Conservation (phyloP, 2,113 vertebrate species). For the Gnathonemus echidnorhynchus region DNA sequence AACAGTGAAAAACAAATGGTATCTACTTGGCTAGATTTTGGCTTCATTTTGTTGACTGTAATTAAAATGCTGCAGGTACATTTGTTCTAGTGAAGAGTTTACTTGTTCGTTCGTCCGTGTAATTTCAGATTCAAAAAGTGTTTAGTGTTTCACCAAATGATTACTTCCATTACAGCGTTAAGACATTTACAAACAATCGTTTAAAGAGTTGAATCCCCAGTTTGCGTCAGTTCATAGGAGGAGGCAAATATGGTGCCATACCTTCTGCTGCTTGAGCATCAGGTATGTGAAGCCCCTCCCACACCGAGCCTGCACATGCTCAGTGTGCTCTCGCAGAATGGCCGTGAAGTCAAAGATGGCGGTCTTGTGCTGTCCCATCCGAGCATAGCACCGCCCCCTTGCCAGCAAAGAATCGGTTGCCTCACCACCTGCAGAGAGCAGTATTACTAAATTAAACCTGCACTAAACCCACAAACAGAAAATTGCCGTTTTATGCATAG, state of each 20-base stretch:
- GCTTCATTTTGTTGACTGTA: background rate
- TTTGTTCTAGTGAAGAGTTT: background rate
- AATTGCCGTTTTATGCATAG: background rate
- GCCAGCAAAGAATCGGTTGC: slow-evolving; percentile 72
- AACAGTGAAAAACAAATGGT: background rate
- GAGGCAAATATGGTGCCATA: slow-evolving; percentile 35
- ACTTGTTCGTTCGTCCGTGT: background rate
- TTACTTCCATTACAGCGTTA: background rate
- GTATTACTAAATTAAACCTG: background rate
- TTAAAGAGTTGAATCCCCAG: background rate
- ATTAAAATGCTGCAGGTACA: background rate
- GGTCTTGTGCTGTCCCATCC: slow-evolving; percentile 80
- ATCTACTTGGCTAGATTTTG: background rate
- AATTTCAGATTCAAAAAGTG: background rate
- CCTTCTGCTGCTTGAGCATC: slow-evolving; percentile 78
- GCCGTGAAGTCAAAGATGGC: slow-evolving; percentile 84
- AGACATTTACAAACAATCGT: background rate
- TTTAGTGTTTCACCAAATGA: background rate
- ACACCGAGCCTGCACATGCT: slow-evolving; percentile 71
- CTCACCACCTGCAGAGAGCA: slow-evolving; percentile 56
- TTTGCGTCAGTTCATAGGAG: background rate
- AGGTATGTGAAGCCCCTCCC: slow-evolving; percentile 76
- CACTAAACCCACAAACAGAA: background rate
- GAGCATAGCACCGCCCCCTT: slow-evolving; percentile 75
- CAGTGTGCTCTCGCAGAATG: slow-evolving; percentile 66